These are phyloP conservation scores for Formicarius rufipectus DNA, from an alignment of 2,113 vertebrate species.

Conservation along the genomic window DNA sequence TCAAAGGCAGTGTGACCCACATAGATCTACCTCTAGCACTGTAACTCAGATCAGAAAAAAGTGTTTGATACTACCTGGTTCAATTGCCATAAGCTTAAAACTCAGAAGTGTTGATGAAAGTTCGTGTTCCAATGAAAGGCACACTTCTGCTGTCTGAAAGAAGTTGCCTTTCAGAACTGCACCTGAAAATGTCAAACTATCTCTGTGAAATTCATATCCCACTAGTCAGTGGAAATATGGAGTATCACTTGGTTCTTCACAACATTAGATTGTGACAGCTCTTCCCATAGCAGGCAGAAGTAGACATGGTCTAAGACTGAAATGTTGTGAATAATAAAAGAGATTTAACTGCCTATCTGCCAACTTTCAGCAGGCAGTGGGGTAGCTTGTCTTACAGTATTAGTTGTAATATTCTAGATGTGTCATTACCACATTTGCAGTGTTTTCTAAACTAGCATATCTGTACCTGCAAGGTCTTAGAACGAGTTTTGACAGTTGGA, in stretches of 20 bases:
- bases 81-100: neutral
- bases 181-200: neutral
- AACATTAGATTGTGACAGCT: neutral
- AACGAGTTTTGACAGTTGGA: neutral
- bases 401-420: neutral
- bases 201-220: neutral
- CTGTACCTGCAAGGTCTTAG: neutral
- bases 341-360: neutral
- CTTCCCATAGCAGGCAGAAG: neutral
- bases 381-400: neutral
- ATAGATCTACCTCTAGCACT: neutral
- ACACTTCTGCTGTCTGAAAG: neutral
- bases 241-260: neutral
- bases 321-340: neutral
- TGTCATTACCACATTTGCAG: neutral
- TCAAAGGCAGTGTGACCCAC: neutral
- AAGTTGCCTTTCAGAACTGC: neutral
- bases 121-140: neutral
- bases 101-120: neutral
- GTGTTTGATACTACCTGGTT: neutral
- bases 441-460: neutral
- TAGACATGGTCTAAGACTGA: neutral
- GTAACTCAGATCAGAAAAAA: neutral
- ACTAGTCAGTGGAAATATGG: neutral
- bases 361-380: neutral